Percentiles rank a stretch among this genome's conserved stretches.
phyloP scores from a whole-genome alignment of 2,797 vertebrate genomes.

The Typhlichthys eigenmanni region DNA sequence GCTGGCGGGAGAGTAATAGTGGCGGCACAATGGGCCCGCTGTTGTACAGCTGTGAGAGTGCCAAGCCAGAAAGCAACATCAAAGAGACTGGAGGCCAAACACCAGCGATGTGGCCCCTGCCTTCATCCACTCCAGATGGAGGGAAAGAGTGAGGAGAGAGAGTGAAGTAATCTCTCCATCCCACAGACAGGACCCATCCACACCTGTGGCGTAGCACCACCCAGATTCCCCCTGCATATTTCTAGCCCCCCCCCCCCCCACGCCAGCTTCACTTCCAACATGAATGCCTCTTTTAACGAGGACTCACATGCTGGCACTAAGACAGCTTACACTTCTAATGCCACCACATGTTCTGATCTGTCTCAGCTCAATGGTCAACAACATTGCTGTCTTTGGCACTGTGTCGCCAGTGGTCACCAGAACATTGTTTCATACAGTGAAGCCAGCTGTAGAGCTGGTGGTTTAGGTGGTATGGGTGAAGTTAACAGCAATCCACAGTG shows the following conservation, averaged over 20 bases:
- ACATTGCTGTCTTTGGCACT: too few relatives aligned
- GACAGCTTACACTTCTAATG: slow-evolving; percentile 27
- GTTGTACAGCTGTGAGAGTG: slow-evolving; percentile 65
- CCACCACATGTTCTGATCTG: slow-evolving; percentile 4
- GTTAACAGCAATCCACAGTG: too few relatives aligned
- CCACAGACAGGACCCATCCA: slow-evolving; percentile 48
- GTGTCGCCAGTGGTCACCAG: too few relatives aligned
- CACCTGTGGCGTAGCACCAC: slow-evolving; percentile 58
- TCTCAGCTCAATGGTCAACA: too few relatives aligned
- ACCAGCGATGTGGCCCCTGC: slow-evolving; percentile 89
- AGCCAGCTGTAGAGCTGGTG: too few relatives aligned
- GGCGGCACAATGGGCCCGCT: slow-evolving; percentile 56
- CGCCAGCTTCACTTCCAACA: slow-evolving; percentile 71
- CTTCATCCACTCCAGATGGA: slow-evolving; percentile 94
- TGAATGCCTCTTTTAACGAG: slow-evolving; percentile 68
- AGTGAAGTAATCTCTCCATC: slow-evolving; percentile 46
- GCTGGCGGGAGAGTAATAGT: slow-evolving; percentile 37
- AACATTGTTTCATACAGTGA: too few relatives aligned
- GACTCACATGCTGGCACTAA: slow-evolving; percentile 26
- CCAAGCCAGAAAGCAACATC: slow-evolving; percentile 82
- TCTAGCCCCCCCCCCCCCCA: slow-evolving; percentile 48
- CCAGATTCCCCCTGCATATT: slow-evolving; percentile 54
- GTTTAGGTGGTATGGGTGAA: too few relatives aligned
- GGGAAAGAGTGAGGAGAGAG: slow-evolving; percentile 35
- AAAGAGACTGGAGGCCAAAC: slow-evolving; percentile 85